phyloP scores from a whole-genome alignment of 2,888 invertebrate species.

The Ashinkailepas kermadecensis region DNA sequence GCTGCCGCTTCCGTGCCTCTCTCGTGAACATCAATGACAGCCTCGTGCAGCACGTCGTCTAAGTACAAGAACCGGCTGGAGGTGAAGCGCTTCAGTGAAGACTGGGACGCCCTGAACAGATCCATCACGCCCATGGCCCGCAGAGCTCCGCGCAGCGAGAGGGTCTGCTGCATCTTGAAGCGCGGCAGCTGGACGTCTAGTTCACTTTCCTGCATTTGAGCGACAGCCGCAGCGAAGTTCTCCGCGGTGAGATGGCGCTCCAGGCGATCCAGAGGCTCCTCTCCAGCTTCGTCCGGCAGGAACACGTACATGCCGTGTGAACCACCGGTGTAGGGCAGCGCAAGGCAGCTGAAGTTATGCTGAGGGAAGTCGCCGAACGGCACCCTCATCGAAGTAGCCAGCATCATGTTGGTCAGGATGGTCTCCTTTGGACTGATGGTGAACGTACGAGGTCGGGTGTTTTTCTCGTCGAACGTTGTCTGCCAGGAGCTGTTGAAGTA shows the following conservation, averaged over 20 bases:
- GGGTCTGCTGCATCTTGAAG: constrained; percentile 34
- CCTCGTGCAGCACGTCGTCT: constrained; percentile 47
- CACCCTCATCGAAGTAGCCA: constrained; percentile 51
- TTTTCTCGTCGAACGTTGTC: constrained; percentile 47
- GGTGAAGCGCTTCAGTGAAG: constrained; percentile 36
- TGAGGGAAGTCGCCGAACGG: constrained; percentile 50
- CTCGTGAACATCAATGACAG: constrained; percentile 46
- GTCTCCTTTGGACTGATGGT: constrained; percentile 39
- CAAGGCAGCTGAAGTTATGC: constrained; percentile 55
- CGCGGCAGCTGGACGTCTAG: constrained; percentile 34
- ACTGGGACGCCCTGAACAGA: constrained; percentile 32
- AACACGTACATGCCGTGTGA: constrained; percentile 55
- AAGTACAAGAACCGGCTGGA: constrained; percentile 35
- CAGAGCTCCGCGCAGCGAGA: constrained; percentile 32
- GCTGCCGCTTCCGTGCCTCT: constrained; percentile 59
- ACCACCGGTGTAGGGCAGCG: constrained; percentile 62
- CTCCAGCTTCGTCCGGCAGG: constrained; percentile 48
- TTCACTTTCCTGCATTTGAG: constrained; percentile 24
- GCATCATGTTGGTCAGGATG: constrained; percentile 55
- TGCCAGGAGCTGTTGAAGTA: constrained; percentile 67
- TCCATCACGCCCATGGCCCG: constrained; percentile 30
- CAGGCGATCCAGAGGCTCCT: neutral
- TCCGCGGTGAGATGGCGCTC: constrained; percentile 22
- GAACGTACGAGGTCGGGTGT: constrained; percentile 42
- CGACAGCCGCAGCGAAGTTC: neutral